Evolutionary conservation across 2,888 invertebrate species (phyloP).

Genomic region (Tineola bisselliella): DNA sequence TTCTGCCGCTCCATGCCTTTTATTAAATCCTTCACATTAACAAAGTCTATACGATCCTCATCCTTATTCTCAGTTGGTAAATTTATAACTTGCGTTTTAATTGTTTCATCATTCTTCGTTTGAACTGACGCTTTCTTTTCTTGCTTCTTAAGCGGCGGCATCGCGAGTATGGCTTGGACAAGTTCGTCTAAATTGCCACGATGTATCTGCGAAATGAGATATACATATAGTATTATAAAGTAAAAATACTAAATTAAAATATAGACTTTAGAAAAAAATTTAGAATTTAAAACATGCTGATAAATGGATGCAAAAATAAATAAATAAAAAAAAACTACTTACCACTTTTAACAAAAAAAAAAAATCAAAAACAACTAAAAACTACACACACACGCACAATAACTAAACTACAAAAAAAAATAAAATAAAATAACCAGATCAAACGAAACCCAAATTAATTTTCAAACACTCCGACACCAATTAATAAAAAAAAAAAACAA

Average conservation of each 20-base stretch:
- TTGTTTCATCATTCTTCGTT: conserved; percentile 33
- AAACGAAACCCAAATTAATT: conserved; percentile 34
- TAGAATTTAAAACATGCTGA: not conserved
- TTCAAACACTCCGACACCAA: conserved; percentile 26
- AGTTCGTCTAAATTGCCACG: conserved; percentile 64
- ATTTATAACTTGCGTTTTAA: conserved; percentile 25
- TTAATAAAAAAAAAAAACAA: conserved; percentile 34
- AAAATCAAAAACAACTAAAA: not conserved
- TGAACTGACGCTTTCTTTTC: conserved; percentile 34
- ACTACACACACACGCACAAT: conserved; percentile 11
- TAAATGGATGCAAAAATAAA: conserved; percentile 15
- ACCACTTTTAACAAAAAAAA: not conserved
- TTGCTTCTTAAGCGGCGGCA: conserved; percentile 49
- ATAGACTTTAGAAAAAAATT: conserved; percentile 1
- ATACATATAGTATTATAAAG: conserved; percentile 19
- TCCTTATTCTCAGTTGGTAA: conserved; percentile 38
- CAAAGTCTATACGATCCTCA: conserved; percentile 56
- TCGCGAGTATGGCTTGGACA: conserved; percentile 50
- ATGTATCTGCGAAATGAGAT: conserved; percentile 53
- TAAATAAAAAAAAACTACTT: conserved; percentile 11
- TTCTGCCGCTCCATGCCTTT: conserved; percentile 71
- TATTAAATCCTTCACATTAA: conserved; percentile 70
- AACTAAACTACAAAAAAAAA: conserved; percentile 14
- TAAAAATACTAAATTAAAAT: not conserved
- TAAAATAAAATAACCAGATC: conserved; percentile 30